Percentiles rank a stretch among this genome's conserved stretches.
Evolutionary conservation across 2,888 invertebrate species (phyloP).

Genomic region (Corythucha ciliata): DNA sequence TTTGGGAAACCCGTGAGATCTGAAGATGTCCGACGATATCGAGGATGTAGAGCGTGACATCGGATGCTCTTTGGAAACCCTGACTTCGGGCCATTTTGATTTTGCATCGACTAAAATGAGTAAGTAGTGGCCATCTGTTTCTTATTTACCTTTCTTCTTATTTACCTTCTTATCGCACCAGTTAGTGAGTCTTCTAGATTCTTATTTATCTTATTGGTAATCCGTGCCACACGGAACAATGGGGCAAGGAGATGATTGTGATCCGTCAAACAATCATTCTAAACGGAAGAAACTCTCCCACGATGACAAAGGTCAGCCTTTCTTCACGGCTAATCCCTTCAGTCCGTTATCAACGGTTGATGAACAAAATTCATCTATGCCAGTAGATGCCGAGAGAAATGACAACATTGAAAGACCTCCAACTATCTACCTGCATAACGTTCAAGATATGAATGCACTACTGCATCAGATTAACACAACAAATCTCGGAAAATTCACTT

Average conservation of each 20-base stretch:
- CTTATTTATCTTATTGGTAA: neutral
- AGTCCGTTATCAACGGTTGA: neutral
- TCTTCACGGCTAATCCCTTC: constrained; percentile 3
- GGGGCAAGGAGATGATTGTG: neutral
- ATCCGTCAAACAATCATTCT: constrained; percentile 5
- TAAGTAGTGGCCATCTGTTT: too few species aligned
- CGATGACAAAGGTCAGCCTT: constrained; percentile 1
- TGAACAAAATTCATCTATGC: neutral
- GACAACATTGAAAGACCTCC: constrained; percentile 3
- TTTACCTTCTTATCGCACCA: neutral
- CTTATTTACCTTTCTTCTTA: too few species aligned
- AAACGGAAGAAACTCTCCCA: neutral
- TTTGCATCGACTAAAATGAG: too few species aligned
- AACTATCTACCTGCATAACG: neutral
- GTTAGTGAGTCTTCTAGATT: neutral
- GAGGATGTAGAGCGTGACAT: too few species aligned
- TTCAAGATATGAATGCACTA: neutral
- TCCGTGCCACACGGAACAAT: constrained; percentile 5
- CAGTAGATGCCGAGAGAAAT: neutral
- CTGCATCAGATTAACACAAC: neutral
- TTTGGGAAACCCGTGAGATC: too few species aligned
- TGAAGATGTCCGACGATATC: too few species aligned
- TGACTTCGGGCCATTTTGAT: too few species aligned
- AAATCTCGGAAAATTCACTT: neutral
- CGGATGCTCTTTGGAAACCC: too few species aligned